phyloP scores from a whole-genome alignment of 2,888 invertebrate genomes.

The Agriopis marginaria region DNA sequence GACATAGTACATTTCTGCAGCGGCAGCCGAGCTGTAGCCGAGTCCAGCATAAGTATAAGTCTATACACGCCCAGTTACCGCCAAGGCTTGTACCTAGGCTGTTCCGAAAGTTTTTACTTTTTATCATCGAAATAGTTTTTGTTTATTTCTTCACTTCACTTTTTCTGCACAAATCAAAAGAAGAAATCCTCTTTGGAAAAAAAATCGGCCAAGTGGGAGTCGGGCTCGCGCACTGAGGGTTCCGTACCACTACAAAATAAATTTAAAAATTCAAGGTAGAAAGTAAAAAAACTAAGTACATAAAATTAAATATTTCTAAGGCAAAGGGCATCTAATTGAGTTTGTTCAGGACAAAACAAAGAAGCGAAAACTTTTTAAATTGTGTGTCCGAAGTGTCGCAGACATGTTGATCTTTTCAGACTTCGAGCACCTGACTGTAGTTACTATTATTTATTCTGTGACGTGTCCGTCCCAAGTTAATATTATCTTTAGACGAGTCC shows the following conservation, averaged over 20 bases:
- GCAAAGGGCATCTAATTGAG: conserved; percentile 84
- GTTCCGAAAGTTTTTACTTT: too few species aligned
- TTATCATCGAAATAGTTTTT: background rate
- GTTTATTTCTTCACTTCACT: too few species aligned
- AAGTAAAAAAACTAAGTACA: conserved; percentile 11
- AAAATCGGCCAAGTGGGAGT: too few species aligned
- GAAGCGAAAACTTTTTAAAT: conserved; percentile 83
- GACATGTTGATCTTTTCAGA: conserved; percentile 83
- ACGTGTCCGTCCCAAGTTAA: conserved; percentile 66
- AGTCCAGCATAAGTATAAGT: too few species aligned
- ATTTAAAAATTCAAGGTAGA: too few species aligned
- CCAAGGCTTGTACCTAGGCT: too few species aligned
- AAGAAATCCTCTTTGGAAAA: too few species aligned
- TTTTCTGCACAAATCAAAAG: too few species aligned
- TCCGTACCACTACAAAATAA: background rate
- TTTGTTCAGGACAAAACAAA: conserved; percentile 86
- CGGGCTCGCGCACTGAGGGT: too few species aligned
- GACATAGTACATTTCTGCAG: too few species aligned
- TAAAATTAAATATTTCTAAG: conserved; percentile 76
- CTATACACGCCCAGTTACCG: too few species aligned
- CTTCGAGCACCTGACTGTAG: conserved; percentile 60
- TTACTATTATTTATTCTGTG: conserved; percentile 10
- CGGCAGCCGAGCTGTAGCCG: too few species aligned
- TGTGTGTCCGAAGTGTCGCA: conserved; percentile 84
- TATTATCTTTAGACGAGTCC: conserved; percentile 73